These are phyloP conservation scores for Candidula unifasciata DNA, from an alignment of 2,888 invertebrate genomes.

Conservation along the genomic window DNA sequence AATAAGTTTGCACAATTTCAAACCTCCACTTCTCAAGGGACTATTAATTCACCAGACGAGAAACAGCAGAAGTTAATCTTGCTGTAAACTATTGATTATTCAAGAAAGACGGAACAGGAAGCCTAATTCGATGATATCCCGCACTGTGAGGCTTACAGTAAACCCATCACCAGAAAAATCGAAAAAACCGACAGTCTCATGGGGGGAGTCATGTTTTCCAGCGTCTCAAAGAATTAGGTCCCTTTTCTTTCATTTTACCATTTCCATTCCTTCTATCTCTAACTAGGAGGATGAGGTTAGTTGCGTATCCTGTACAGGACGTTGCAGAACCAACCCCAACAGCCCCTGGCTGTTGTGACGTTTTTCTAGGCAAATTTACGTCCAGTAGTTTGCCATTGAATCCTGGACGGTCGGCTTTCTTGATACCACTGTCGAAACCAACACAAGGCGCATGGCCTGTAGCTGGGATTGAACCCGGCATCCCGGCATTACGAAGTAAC, in stretches of 20 bases:
- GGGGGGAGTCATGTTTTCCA: background rate
- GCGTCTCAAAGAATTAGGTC: constrained; percentile 6
- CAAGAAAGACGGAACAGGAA: background rate
- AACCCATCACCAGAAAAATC: background rate
- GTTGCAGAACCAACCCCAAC: too few species aligned
- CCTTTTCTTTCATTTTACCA: background rate
- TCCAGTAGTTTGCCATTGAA: too few species aligned
- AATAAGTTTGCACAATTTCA: background rate
- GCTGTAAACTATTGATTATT: constrained; percentile 21
- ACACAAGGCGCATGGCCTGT: too few species aligned
- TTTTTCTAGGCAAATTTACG: too few species aligned
- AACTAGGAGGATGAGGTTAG: too few species aligned
- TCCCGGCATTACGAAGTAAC: too few species aligned
- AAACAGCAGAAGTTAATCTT: background rate
- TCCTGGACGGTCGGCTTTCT: too few species aligned
- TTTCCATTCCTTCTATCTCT: background rate
- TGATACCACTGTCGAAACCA: too few species aligned
- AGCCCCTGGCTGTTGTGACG: too few species aligned
- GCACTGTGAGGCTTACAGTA: background rate
- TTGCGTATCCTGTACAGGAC: too few species aligned
- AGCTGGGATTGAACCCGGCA: too few species aligned
- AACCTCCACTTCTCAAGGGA: background rate
- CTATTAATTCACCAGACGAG: background rate
- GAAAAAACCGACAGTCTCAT: background rate
- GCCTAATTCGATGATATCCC: constrained; percentile 7